Evolutionary conservation across 1,140 invertebrate genomes (phyloP), one percentile per base, ranked within the genome.

Genomic region (Venturia canescens): DNA sequence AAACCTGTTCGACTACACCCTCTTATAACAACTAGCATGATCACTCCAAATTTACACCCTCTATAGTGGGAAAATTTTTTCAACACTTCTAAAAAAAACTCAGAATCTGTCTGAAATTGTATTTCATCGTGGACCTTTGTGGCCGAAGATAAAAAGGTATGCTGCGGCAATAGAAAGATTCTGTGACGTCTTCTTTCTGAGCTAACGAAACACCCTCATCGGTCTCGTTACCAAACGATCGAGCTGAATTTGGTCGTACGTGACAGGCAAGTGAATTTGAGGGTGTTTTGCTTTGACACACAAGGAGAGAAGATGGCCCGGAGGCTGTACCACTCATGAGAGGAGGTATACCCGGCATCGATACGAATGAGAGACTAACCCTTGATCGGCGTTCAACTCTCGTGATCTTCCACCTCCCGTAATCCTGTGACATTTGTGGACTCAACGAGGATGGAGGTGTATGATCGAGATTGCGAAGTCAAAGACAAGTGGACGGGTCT

Each of bases 381-480:
- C 69, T 71, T n/a, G 18, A 15, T 71, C 31, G 16, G 7, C 69
- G 69, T 71, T 71, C 5, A 71, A 71, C n/a, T 31, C n/a, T 21
- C 34, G 18, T 23, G 18, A 13, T 34, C 69, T 38, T 44, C 69
- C 18, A 15, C 21, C 31, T 34, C 27, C 13, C 69, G 16, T 44
- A n/a, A 44, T 71, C 31, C 38, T 23, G 13, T 23, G n/a, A 6
- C 38, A 82, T 83, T 27, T 16, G 48, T 50, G 9, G 57, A 31
- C 53, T 44, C 23, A 53, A 53, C 34, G 34, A 34, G 34, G 48
- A 15, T 53, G 3, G 4, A 9, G 9, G 63, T 27, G 69, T 66
- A 85, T 83, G 87, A 88, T 88, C 82, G 83, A 77, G 81, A 80
- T 72, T 85, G 82, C 83, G 83, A 87, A 87, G 86, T 88, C 86